Evolutionary conservation across 2,113 vertebrate species (phyloP).

Genomic region (Phoxinus phoxinus): DNA sequence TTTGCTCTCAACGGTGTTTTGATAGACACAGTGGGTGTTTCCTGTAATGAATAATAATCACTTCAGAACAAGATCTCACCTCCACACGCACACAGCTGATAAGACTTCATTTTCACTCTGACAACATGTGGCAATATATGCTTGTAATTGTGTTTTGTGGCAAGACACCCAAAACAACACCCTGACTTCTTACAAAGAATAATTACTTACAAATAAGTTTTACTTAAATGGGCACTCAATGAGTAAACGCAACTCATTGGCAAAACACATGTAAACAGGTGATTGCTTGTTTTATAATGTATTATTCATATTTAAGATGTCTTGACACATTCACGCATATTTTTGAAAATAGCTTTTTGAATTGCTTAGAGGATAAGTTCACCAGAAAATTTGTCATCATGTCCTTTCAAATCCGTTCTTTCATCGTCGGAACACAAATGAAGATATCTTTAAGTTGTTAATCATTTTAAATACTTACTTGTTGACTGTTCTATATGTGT

Average conservation of each 20-base stretch:
- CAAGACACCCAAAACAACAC: slow-evolving; percentile 1
- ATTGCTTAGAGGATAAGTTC: too few species aligned
- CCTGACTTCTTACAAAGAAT: background rate
- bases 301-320: background rate
- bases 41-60: slow-evolving; percentile 54
- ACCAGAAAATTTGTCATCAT: too few species aligned
- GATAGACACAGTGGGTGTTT: slow-evolving; percentile 43
- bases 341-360: background rate
- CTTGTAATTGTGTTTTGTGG: slow-evolving; percentile 7
- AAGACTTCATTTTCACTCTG: slow-evolving; percentile 15
- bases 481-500: too few species aligned
- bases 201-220: background rate
- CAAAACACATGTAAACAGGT: background rate
- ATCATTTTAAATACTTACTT: too few species aligned
- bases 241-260: background rate
- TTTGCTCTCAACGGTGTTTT: slow-evolving; percentile 35
- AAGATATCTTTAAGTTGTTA: too few species aligned
- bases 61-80: slow-evolving; percentile 41
- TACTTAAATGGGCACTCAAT: background rate
- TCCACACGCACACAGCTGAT: background rate
- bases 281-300: background rate
- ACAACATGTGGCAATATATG: slow-evolving; percentile 15
- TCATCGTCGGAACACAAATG: too few species aligned
- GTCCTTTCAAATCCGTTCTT: too few species aligned
- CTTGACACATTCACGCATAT: background rate